A percentile compares a stretch with the other conserved stretches of the same genome.
These are phyloP conservation scores for Drosophila fuyamai DNA, from an alignment of 1,140 invertebrate genomes.

Conservation along the genomic window DNA sequence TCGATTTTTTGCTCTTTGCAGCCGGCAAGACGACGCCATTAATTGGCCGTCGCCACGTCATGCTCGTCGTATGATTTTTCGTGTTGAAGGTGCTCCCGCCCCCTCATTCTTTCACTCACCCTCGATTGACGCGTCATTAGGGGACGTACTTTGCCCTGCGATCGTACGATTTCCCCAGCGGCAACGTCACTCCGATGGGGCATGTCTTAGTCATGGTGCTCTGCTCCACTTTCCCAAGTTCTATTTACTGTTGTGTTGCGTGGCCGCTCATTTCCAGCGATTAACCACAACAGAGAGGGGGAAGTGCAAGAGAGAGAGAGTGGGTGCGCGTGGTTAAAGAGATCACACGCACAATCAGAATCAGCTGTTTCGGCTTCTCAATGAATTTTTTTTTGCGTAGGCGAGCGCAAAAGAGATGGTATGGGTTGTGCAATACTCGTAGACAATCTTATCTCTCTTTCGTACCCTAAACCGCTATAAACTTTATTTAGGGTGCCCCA, in stretches of 20 bases:
- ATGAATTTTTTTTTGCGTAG: constrained; percentile 35
- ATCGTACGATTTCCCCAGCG: constrained; percentile 50
- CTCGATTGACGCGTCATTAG: constrained; percentile 30
- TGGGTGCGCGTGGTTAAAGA: constrained; percentile 6
- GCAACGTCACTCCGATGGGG: constrained; percentile 36
- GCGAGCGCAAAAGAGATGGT: not conserved
- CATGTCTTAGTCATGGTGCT: constrained; percentile 20
- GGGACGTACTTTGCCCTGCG: constrained; percentile 36
- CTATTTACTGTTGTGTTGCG: constrained; percentile 31
- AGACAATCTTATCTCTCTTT: constrained; percentile 18
- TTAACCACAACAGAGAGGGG: constrained; percentile 35
- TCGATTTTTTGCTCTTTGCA: constrained; percentile 41
- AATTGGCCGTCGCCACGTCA: constrained; percentile 38
- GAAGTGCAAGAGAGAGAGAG: constrained; percentile 6
- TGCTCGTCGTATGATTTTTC: constrained; percentile 39
- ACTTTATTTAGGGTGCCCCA: not conserved
- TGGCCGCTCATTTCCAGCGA: constrained; percentile 16
- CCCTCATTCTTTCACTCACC: not conserved
- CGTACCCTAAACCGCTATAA: not conserved
- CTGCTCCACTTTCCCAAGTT: constrained; percentile 41
- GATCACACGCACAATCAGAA: constrained; percentile 45
- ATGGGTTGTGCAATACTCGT: constrained; percentile 16
- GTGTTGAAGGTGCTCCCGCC: not conserved
- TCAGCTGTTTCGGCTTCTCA: constrained; percentile 43
- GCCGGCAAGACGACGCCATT: constrained; percentile 49